Evolutionary conservation across 1,140 invertebrate species (phyloP).

Genomic region (Trichogramma pretiosum): DNA sequence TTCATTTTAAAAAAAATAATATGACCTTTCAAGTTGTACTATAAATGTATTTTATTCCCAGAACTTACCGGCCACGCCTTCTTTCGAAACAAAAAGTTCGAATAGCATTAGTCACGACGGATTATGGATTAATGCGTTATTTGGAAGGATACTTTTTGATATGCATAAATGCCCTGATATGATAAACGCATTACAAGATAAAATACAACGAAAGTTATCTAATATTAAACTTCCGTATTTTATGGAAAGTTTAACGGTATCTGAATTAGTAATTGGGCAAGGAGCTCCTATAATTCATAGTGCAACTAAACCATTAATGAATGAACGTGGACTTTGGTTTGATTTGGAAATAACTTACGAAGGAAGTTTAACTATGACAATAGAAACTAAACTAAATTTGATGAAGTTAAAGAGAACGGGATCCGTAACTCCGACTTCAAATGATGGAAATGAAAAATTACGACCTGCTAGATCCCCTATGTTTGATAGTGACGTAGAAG

Average conservation of each 20-base stretch:
- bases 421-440: conserved; percentile 23
- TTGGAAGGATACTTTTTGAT: conserved; percentile 71
- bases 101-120: conserved; percentile 31
- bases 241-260: conserved; percentile 73
- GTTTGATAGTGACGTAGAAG: conserved; percentile 81
- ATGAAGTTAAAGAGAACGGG: conserved; percentile 65
- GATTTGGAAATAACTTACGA: conserved; percentile 85
- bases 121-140: conserved; percentile 66
- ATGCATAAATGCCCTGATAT: conserved; percentile 57
- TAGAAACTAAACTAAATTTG: conserved; percentile 93
- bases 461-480: conserved; percentile 44
- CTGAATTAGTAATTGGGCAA: conserved; percentile 67
- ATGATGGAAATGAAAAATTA: conserved; percentile 24
- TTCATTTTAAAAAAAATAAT: no score
- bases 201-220: conserved; percentile 77
- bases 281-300: conserved; percentile 68
- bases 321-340: conserved; percentile 86
- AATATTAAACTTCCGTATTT: conserved; percentile 83
- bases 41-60: no score
- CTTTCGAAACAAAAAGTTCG: no score
- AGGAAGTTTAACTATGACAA: conserved; percentile 77
- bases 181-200: conserved; percentile 57
- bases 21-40: no score
- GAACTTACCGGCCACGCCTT: no score
- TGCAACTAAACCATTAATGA: conserved; percentile 63